phyloP scores from a whole-genome alignment of 2,797 vertebrate genomes.

The Gephyroberyx darwinii region DNA sequence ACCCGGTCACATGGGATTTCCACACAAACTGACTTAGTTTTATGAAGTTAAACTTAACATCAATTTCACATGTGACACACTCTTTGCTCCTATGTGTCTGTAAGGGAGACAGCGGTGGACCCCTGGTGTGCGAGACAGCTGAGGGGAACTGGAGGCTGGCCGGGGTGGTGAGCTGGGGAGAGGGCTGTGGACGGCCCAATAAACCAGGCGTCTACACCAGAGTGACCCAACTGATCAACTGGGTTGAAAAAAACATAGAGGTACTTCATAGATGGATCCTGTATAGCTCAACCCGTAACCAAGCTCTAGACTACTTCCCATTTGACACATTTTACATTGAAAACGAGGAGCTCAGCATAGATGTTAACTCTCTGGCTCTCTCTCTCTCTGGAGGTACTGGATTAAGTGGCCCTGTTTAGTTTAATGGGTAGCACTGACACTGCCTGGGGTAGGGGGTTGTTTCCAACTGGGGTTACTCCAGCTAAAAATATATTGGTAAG shows the following conservation, averaged over 20 bases:
- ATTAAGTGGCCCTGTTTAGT: too few relatives aligned
- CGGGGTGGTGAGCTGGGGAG: slow-evolving; percentile 84
- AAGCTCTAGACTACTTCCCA: too few relatives aligned
- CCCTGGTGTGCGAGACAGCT: slow-evolving; percentile 77
- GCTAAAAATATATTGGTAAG: not conserved
- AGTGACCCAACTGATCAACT: slow-evolving; percentile 73
- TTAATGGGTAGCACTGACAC: too few relatives aligned
- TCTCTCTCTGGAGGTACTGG: too few relatives aligned
- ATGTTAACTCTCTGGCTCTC: too few relatives aligned
- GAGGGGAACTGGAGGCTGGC: slow-evolving; percentile 78
- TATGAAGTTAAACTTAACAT: not conserved
- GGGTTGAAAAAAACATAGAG: slow-evolving; percentile 67
- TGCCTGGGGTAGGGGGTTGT: too few relatives aligned
- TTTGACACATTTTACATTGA: too few relatives aligned
- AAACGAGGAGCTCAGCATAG: too few relatives aligned
- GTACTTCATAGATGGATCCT: slow-evolving; percentile 31
- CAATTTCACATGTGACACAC: not conserved
- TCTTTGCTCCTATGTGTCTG: not conserved
- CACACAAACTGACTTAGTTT: slow-evolving; percentile 9
- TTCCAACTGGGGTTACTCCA: too few relatives aligned
- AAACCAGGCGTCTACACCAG: slow-evolving; percentile 83
- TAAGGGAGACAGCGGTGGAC: slow-evolving; percentile 84
- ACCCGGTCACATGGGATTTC: slow-evolving; percentile 2
- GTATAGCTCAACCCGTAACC: too few relatives aligned
- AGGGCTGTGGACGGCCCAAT: slow-evolving; percentile 78